Conservation (phyloP, 2,888 invertebrate genomes). For the Troides aeacus region DNA sequence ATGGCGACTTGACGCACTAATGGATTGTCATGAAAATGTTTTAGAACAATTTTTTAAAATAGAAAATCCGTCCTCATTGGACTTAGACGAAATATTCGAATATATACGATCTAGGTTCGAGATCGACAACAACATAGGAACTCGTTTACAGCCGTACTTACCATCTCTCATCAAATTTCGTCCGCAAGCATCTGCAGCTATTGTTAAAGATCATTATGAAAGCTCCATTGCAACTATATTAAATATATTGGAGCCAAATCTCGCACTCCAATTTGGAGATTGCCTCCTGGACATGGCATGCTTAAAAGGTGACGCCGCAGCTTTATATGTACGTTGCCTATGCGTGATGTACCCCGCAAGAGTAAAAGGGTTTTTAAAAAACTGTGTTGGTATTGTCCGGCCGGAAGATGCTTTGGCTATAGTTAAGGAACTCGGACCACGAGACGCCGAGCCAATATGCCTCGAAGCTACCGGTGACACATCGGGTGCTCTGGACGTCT, state of each 20-base stretch:
- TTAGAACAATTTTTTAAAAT: constrained; percentile 57
- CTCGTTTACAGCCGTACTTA: constrained; percentile 44
- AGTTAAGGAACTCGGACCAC: constrained; percentile 51
- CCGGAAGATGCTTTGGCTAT: constrained; percentile 65
- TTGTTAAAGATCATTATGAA: constrained; percentile 49
- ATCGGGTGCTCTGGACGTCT: constrained; percentile 57
- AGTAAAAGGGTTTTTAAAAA: constrained; percentile 53
- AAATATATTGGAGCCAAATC: constrained; percentile 37
- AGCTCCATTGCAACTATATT: constrained; percentile 43
- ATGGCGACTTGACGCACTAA: constrained; percentile 54
- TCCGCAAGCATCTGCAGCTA: constrained; percentile 56
- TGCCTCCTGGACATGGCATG: constrained; percentile 51
- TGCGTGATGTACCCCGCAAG: constrained; percentile 49
- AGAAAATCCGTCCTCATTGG: constrained; percentile 48
- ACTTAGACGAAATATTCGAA: constrained; percentile 65
- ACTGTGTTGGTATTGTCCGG: constrained; percentile 56
- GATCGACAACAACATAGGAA: constrained; percentile 38
- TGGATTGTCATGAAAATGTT: constrained; percentile 47
- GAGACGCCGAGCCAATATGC: constrained; percentile 61
- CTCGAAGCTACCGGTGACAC: constrained; percentile 68
- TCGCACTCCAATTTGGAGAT: constrained; percentile 52
- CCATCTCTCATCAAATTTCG: constrained; percentile 50
- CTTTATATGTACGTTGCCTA: constrained; percentile 53
- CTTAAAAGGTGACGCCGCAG: constrained; percentile 53
- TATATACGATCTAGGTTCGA: constrained; percentile 50